Conservation (phyloP, 2,888 invertebrate species). For the Barypeithes pellucidus region DNA sequence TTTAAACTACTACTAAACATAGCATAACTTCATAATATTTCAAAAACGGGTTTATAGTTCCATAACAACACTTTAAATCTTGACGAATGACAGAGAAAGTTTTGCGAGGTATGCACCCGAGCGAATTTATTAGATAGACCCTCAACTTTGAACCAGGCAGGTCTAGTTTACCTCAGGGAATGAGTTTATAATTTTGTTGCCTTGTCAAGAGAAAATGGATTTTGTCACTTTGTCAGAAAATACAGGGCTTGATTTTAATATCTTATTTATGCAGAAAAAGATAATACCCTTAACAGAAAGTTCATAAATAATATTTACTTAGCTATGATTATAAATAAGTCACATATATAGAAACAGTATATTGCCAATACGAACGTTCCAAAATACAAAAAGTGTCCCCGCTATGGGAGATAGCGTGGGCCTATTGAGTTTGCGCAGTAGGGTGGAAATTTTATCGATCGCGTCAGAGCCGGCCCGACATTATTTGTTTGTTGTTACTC, state of each 20-base stretch:
- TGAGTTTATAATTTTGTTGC: conserved; percentile 21
- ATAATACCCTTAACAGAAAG: too few relatives aligned
- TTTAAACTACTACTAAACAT: conserved; percentile 8
- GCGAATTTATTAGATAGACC: conserved; percentile 47
- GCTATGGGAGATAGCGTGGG: too few relatives aligned
- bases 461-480: too few relatives aligned
- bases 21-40: conserved; percentile 7
- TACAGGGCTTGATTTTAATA: not conserved
- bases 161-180: conserved; percentile 42
- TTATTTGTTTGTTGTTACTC: too few relatives aligned
- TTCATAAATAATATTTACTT: too few relatives aligned
- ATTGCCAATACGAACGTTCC: too few relatives aligned
- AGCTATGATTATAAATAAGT: too few relatives aligned
- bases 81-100: conserved; percentile 43
- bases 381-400: too few relatives aligned
- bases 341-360: too few relatives aligned
- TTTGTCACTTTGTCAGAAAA: not conserved
- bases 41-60: conserved; percentile 11
- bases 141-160: conserved; percentile 41
- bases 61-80: conserved; percentile 39
- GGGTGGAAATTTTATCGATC: too few relatives aligned
- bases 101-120: conserved; percentile 32
- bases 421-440: too few relatives aligned
- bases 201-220: conserved; percentile 17
- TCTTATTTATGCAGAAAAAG: too few relatives aligned